Evolutionary conservation across 2,113 vertebrate species (phyloP).

Genomic region (Corythoichthys intestinalis): DNA sequence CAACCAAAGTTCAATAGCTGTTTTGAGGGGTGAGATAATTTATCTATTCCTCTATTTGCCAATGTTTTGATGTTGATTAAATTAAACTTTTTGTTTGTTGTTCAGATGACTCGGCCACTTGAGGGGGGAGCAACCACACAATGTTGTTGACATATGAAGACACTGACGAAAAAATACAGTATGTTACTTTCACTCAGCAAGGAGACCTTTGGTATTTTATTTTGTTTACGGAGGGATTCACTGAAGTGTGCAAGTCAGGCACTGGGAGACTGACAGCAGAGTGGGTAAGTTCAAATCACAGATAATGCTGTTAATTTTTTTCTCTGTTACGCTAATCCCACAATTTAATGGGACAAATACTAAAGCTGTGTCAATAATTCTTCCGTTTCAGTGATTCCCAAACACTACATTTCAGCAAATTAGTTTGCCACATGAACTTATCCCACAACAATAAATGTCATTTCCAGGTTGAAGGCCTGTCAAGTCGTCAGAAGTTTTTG

Average conservation of each 20-base stretch:
- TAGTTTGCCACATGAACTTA: too few species aligned
- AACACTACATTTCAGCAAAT: too few species aligned
- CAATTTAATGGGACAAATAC: background rate
- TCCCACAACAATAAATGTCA: too few species aligned
- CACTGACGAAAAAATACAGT: slow-evolving; percentile 80
- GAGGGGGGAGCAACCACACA: slow-evolving; percentile 89
- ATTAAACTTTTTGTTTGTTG: background rate
- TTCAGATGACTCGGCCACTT: slow-evolving; percentile 89
- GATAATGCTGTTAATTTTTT: background rate
- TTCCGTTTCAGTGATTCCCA: too few species aligned
- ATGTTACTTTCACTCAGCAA: slow-evolving; percentile 80
- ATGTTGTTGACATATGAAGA: slow-evolving; percentile 87
- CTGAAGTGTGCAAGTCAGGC: slow-evolving; percentile 63
- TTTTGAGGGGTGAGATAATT: slow-evolving; percentile 87
- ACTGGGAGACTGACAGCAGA: slow-evolving; percentile 79
- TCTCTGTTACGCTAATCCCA: background rate
- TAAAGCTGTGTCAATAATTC: background rate
- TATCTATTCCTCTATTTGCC: background rate
- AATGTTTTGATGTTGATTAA: background rate
- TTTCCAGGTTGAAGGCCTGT: too few species aligned
- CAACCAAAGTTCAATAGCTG: slow-evolving; percentile 92
- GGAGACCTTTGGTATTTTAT: slow-evolving; percentile 62
- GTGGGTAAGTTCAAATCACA: slow-evolving; percentile 70
- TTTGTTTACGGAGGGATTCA: slow-evolving; percentile 43
- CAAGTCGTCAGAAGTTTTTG: too few species aligned